Evolutionary conservation across 2,888 invertebrate genomes (phyloP), one percentile per base, ranked within the genome.

Genomic region (Morpho achilles): DNA sequence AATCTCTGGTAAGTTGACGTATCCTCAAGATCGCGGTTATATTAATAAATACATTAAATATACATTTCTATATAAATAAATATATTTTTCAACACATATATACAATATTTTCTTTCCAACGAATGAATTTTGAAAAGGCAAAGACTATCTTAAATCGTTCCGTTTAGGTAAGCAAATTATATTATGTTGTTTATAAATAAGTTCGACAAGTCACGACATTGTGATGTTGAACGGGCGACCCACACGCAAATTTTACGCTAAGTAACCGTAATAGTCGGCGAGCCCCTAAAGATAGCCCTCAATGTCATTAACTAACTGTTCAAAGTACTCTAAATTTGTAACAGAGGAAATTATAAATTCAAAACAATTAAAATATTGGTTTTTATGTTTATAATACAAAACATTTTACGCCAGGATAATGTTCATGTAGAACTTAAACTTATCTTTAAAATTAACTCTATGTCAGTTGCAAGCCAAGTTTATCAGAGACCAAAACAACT

Each of bases 161-260:
- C 53, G 53, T 54, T 53, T 52, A 56, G 50, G 50, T 32, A 58
- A 60, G 60, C 58, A 61, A 65, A 81, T 82, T 82, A 81, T 83
- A 82, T 74, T 72, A 74, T 73, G 69, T 76, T 77, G 76, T 82
- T 76, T 72, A 74, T 68, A 69, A 73, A 74, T 71, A 75, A 80
- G 73, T 76, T 75, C 72, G 70, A 73, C 76, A 71, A 80, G 84
- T 85, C 85, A 87, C 86, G 87, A 77, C 71, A 82, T 71, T 73
- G 73, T 73, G 68, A 71, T 69, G 70, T 68, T 71, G 75, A 81
- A 86, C 76, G 77, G 73, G 69, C 69, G 69, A 68, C 67, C 65
- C 70, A 76, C 87, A 87, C 85, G 86, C 86, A 74, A 80, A 77
- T 79, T 67, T 69, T 74, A 79, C 83, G 77, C 80, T 75, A 70